Evolutionary conservation across 2,888 invertebrate species (phyloP), one percentile per base, ranked within the genome.

Genomic region (Drosophila longiperda): DNA sequence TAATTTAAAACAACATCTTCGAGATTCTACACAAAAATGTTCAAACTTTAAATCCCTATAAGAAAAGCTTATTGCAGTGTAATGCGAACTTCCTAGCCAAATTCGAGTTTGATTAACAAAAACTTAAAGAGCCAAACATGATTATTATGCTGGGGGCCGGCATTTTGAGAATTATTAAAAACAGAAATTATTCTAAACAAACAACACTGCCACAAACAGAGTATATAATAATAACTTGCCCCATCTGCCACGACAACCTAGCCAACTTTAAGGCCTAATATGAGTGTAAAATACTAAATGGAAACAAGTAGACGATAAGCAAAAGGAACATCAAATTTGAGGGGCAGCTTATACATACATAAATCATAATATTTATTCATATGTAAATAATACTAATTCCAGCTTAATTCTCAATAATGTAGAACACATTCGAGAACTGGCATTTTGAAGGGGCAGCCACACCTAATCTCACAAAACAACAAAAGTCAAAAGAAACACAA

Each of bases 351-450:
- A 9, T 4, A n/a, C n/a, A 40, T 40, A 40, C 9, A 40, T n/a
- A 9, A 3, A 29, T 38, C 49, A 36, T 54, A 50, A 42, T 54
- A 17, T 45, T 52, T 29, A 73, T 74, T 73, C 75, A 40, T 63
- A 78, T 73, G 75, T 78, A 78, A 76, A 76, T 78, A 26, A 17
- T 29, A 12, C 1, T 5, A 15, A 36, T 12, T 64, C 26, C 3
- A 34, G 33, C 34, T 45, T 17, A 12, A 50, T 63, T 40, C 33
- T 63, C 38, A 40, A 58, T 45, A 52, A 74, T 53, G 48, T 75
- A 62, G 78, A 76, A 76, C 74, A 78, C 64, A 73, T 68, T 78
- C 53, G 45, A 78, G 60, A 72, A 76, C 67, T 64, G 50, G 67
- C 50, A 60, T 55, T 48, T 36, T 23, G 12, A 34, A 62, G 17